phyloP scores from a whole-genome alignment of 2,888 invertebrate species.

The Cremastinae sp. region DNA sequence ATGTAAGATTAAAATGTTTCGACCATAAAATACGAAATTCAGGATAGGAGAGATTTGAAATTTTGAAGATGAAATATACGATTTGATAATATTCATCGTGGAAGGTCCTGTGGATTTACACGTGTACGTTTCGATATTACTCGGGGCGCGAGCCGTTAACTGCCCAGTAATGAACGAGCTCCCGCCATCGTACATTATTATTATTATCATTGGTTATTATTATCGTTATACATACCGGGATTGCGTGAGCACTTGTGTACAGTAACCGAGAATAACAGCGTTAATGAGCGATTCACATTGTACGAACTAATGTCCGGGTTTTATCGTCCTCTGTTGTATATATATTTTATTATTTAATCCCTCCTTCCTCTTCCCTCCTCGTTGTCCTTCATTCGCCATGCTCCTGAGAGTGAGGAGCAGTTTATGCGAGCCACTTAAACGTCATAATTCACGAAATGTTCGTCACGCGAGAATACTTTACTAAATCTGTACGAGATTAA shows the following conservation, averaged over 20 bases:
- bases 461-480: conserved; percentile 44
- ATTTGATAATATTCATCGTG: too few relatives aligned
- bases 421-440: conserved; percentile 50
- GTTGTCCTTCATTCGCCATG: neutral
- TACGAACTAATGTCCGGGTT: conserved; percentile 53
- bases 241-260: conserved; percentile 40
- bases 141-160: conserved; percentile 47
- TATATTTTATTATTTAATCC: conserved; percentile 46
- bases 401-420: neutral
- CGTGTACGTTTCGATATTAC: conserved; percentile 21
- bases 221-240: conserved; percentile 31
- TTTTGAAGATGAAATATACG: too few relatives aligned
- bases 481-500: conserved; percentile 34
- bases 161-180: conserved; percentile 54
- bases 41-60: too few relatives aligned
- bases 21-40: too few relatives aligned
- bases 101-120: neutral
- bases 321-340: conserved; percentile 22
- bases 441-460: conserved; percentile 37
- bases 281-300: conserved; percentile 58
- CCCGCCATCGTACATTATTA: conserved; percentile 49
- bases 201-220: conserved; percentile 36
- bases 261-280: conserved; percentile 50
- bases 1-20: too few relatives aligned
- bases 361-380: neutral